Conservation (phyloP, 2,888 invertebrate species). For the Coremacera marginata region DNA sequence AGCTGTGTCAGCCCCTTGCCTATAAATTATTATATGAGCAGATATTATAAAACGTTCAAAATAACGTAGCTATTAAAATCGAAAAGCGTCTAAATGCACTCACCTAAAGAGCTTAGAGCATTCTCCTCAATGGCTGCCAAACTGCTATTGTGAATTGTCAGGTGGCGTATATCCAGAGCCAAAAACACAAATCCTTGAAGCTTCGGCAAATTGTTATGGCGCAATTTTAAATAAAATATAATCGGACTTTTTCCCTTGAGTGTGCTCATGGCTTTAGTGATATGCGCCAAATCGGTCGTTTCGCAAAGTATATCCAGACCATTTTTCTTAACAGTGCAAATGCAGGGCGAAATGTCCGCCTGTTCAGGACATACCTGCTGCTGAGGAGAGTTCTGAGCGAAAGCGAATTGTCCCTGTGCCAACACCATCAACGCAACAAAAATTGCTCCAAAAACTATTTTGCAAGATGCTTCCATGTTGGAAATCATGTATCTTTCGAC, state of each 20-base stretch:
- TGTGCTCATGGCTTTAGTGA: conserved; percentile 83
- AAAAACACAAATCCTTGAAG: conserved; percentile 88
- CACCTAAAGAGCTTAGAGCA: conserved; percentile 88
- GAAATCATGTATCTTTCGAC: conserved; percentile 4
- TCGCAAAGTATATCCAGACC: conserved; percentile 91
- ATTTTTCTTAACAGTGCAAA: conserved; percentile 87
- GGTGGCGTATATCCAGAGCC: conserved; percentile 87
- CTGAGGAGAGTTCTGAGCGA: conserved; percentile 59
- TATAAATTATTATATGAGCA: conserved; percentile 61
- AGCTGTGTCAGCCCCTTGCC: conserved; percentile 89
- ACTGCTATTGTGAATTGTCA: conserved; percentile 90
- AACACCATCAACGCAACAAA: conserved; percentile 28
- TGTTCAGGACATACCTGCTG: conserved; percentile 82
- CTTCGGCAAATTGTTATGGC: conserved; percentile 87
- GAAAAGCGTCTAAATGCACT: conserved; percentile 57
- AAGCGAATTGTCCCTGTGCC: conserved; percentile 8
- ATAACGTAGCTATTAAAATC: not conserved
- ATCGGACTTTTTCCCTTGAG: conserved; percentile 84
- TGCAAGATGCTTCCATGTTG: conserved; percentile 26
- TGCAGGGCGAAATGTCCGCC: conserved; percentile 82
- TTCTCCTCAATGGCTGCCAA: conserved; percentile 88
- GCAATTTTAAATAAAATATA: conserved; percentile 88
- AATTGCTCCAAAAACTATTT: conserved; percentile 27
- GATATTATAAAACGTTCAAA: not conserved
- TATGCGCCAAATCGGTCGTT: conserved; percentile 84